These are phyloP conservation scores for Drosophila chauvacae DNA, from an alignment of 1,140 invertebrate species.

Conservation along the genomic window DNA sequence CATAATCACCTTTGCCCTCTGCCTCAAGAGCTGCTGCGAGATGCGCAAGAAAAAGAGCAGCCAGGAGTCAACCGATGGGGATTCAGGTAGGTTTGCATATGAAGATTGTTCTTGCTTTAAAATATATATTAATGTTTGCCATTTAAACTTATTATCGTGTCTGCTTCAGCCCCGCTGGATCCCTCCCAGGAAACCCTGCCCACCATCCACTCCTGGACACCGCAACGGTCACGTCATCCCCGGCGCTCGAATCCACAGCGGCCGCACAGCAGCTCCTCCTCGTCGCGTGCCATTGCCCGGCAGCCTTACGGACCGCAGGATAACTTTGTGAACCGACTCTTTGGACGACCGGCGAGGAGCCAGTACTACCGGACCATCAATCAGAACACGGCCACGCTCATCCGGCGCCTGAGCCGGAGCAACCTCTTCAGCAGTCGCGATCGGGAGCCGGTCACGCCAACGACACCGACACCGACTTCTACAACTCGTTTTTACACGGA, in stretches of 20 bases:
- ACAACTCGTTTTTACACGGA: constrained; percentile 62
- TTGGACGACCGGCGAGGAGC: constrained; percentile 74
- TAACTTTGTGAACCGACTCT: constrained; percentile 73
- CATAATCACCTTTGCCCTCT: constrained; percentile 70
- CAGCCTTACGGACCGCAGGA: constrained; percentile 66
- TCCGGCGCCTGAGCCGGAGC: constrained; percentile 76
- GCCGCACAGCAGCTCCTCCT: constrained; percentile 11
- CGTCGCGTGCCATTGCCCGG: constrained; percentile 56
- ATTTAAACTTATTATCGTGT: not conserved
- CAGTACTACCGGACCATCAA: constrained; percentile 80
- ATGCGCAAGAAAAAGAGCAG: constrained; percentile 48
- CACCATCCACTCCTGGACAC: constrained; percentile 46
- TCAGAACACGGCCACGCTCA: constrained; percentile 78
- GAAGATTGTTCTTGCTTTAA: not conserved
- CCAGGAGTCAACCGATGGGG: constrained; percentile 3
- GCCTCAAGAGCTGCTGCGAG: constrained; percentile 73
- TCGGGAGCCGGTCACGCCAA: constrained; percentile 49
- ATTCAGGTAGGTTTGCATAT: constrained; percentile 22
- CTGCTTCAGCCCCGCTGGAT: constrained; percentile 35
- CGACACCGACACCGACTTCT: constrained; percentile 35
- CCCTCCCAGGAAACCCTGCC: constrained; percentile 53
- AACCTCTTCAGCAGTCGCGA: constrained; percentile 74
- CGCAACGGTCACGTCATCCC: constrained; percentile 46
- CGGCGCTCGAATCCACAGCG: constrained; percentile 64
- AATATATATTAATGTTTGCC: not conserved